phyloP scores from a whole-genome alignment of 2,888 invertebrate species.

The Xestia ashworthii region DNA sequence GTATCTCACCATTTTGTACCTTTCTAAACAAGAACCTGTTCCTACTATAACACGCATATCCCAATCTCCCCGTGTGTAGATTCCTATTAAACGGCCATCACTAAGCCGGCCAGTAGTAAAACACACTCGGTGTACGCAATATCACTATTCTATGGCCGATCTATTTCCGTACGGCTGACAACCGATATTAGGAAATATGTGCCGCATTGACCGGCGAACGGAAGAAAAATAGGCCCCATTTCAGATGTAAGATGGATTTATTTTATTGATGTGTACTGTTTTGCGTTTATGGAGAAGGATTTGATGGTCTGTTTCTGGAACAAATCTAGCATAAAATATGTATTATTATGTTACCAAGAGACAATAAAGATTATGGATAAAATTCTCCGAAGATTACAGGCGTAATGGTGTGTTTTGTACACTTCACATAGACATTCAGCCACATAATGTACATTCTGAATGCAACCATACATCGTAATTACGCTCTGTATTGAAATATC shows the following conservation, averaged over 20 bases:
- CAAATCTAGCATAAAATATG: not conserved
- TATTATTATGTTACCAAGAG: not conserved
- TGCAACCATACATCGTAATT: too few species aligned
- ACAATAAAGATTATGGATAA: not conserved
- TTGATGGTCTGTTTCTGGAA: too few species aligned
- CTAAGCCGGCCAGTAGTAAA: constrained; percentile 39
- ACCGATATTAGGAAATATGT: constrained; percentile 54
- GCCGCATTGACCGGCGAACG: constrained; percentile 30
- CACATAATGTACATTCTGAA: too few species aligned
- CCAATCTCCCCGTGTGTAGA: constrained; percentile 4
- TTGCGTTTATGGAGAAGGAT: constrained; percentile 8
- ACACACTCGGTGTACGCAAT: constrained; percentile 50
- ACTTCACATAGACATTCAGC: too few species aligned
- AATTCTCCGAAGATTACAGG: not conserved
- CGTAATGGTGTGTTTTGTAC: too few species aligned
- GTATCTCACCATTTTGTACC: not conserved
- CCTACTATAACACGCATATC: too few species aligned
- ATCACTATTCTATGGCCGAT: constrained; percentile 47
- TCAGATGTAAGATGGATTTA: constrained; percentile 31
- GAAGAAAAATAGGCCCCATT: constrained; percentile 52
- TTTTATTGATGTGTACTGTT: constrained; percentile 12
- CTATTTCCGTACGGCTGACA: constrained; percentile 47
- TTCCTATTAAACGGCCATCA: constrained; percentile 42
- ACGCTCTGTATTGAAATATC: too few species aligned
- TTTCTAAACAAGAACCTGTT: not conserved